Evolutionary conservation across 92 coral and sea anemone genomes (phyloP).

Genomic region (Scolanthus callimorphus): DNA sequence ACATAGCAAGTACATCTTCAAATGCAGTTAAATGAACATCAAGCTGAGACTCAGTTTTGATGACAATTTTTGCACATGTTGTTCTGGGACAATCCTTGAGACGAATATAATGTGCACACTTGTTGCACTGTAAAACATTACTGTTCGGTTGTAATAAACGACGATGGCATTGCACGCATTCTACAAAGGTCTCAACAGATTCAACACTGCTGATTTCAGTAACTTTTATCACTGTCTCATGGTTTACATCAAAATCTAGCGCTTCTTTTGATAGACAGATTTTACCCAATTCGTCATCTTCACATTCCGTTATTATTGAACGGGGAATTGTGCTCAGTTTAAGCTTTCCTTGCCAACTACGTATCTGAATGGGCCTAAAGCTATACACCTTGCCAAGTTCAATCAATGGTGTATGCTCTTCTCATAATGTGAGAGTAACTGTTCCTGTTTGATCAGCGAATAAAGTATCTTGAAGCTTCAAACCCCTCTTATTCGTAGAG

Average conservation of each 20-base stretch:
- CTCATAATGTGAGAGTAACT: neutral
- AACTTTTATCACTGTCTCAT: neutral
- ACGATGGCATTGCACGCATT: neutral
- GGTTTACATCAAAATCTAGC: neutral
- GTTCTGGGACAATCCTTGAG: neutral
- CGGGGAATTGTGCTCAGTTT: neutral
- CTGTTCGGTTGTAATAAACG: neutral
- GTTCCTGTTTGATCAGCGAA: neutral
- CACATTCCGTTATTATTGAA: neutral
- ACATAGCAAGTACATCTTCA: too few species aligned
- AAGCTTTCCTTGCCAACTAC: neutral
- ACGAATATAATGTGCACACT: neutral
- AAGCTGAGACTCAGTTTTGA: neutral
- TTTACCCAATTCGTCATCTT: neutral
- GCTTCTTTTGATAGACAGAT: neutral
- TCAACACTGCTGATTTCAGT: neutral
- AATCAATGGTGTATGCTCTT: neutral
- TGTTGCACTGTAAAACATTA: neutral
- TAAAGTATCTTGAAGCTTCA: neutral
- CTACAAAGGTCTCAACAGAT: neutral
- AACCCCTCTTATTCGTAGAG: neutral
- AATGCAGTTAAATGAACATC: too few species aligned
- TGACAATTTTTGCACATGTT: neutral
- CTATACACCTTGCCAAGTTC: neutral
- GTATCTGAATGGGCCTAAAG: neutral